Evolutionary conservation across 37 sponge, comb jelly and placozoan genomes (phyloP), one percentile per base, ranked within the genome.

Genomic region (Agelas oroides): DNA sequence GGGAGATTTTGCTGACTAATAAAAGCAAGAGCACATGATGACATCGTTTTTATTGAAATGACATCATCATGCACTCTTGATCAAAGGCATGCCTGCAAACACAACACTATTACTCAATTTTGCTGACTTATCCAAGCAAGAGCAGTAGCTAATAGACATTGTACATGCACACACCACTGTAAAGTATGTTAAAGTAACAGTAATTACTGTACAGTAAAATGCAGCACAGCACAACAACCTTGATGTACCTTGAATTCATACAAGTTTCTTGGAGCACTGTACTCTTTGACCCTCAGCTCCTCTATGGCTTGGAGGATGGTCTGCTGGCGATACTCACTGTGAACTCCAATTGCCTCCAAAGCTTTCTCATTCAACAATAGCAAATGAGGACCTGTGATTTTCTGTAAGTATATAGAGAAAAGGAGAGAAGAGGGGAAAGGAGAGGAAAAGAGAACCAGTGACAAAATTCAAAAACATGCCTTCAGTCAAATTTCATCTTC

Each of bases 201-300:
- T n/a, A n/a, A 21, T 14, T n/a, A 15, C 63, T 61, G 11, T 25
- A 33, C 13, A 8, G 80, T 38, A 13, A 46, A 46, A 8, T 62
- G 11, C 52, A 21, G 24, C 36, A 37, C 61, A 33, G 23, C n/a
- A n/a, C n/a, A n/a, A n/a, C n/a, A n/a, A n/a, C n/a, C n/a, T n/a
- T n/a, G n/a, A n/a, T n/a, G n/a, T n/a, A 92, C 88, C 81, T 70
- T 93, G 71, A 88, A 89, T 39, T 93, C 75, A 23, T 65, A 1
- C 35, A 86, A 81, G 71, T 71, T 88, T 14, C 78, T 63, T 0
- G 88, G 92, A 2, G 61, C 23, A 35, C 61, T 78, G 62, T 23
- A 53, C 27, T 83, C 75, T 18, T 70, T 64, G n/a, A 17, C 16
- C 35, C 33, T 36, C 19, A 87, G 80, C 21, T 78, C 52, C 25